Percentiles rank a stretch among this genome's conserved stretches.
Evolutionary conservation across 2,797 vertebrate species (phyloP).

Genomic region (Amblyraja radiata): DNA sequence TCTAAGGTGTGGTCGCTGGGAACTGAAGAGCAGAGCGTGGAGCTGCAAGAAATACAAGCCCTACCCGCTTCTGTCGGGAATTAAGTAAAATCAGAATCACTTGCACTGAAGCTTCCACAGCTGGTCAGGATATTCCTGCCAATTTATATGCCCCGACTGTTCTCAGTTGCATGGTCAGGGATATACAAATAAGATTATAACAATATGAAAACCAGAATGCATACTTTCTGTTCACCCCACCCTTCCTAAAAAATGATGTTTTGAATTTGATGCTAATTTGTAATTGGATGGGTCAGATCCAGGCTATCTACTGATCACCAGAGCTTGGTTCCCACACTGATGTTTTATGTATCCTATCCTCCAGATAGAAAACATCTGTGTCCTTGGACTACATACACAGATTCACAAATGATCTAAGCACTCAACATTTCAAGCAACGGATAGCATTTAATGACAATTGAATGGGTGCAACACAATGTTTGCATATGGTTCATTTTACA

Average conservation of each 20-base stretch:
- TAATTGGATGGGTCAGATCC: background rate
- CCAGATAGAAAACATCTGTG: slow-evolving; percentile 23
- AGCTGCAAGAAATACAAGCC: slow-evolving; percentile 53
- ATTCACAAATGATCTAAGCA: slow-evolving; percentile 25
- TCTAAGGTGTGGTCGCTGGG: slow-evolving; percentile 59
- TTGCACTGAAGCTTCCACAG: background rate
- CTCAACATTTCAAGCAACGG: background rate
- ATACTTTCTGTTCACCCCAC: background rate
- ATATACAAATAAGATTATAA: background rate
- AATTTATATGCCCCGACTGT: background rate
- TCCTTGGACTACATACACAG: slow-evolving; percentile 16
- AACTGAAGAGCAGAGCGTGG: slow-evolving; percentile 45
- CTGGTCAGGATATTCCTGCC: background rate
- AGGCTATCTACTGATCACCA: background rate
- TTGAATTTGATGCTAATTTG: background rate
- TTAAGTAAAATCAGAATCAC: background rate
- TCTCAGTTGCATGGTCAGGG: too few species aligned
- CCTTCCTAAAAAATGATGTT: background rate
- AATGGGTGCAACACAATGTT: background rate
- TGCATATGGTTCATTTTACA: background rate
- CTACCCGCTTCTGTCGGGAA: background rate
- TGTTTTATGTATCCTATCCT: background rate
- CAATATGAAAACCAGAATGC: background rate
- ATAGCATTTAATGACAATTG: background rate
- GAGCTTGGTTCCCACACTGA: background rate